Conservation (phyloP, 2,113 vertebrate species). For the Oriolus oriolus region DNA sequence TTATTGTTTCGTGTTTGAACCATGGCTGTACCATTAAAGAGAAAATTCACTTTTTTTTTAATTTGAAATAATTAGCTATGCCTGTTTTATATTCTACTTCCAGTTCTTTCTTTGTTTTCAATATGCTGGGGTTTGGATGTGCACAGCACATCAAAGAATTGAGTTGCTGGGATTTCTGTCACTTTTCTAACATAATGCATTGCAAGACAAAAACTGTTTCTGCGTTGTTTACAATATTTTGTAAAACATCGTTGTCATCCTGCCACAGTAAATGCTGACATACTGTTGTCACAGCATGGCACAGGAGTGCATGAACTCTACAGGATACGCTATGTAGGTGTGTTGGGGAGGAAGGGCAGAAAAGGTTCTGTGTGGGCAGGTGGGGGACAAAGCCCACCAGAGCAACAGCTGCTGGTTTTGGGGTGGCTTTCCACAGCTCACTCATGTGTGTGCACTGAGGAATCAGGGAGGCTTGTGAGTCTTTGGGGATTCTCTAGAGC, state of each 20-base stretch:
- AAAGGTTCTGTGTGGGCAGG: neutral
- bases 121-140: neutral
- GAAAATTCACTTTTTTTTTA: neutral
- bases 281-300: accelerated
- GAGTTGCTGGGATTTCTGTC: neutral
- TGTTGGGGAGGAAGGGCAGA: neutral
- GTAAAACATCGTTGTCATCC: neutral
- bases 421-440: neutral
- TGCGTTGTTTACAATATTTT: neutral
- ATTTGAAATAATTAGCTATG: neutral
- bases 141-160: neutral
- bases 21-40: neutral
- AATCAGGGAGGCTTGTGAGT: neutral
- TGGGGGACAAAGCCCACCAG: neutral
- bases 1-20: neutral
- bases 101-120: neutral
- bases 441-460: neutral
- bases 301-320: accelerated
- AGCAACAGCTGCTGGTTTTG: neutral
- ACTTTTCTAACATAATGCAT: neutral
- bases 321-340: accelerated
- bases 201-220: neutral
- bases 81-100: neutral
- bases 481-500: neutral
- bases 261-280: neutral